Conservation (phyloP, 53 echinoderm and acorn worm genomes). For the Holothuria scabra region DNA sequence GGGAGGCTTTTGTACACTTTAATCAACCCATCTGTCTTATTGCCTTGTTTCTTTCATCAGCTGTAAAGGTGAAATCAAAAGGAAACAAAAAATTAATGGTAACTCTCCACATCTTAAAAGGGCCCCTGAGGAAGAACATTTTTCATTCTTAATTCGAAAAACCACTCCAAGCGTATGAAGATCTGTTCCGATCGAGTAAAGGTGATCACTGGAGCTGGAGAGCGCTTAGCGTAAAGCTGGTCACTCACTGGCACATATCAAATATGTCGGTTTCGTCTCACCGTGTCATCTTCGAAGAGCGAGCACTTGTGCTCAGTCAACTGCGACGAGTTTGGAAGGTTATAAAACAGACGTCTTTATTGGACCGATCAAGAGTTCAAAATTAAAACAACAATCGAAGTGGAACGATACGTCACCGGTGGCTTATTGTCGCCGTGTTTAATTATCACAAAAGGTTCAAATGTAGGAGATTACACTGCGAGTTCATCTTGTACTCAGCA, state of each 20-base stretch:
- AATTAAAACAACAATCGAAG: conserved; percentile 24
- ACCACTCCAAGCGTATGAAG: background rate
- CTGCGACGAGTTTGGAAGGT: background rate
- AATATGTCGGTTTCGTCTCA: background rate
- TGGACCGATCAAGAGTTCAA: conserved; percentile 14
- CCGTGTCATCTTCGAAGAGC: background rate
- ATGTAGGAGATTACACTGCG: background rate
- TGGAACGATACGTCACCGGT: conserved; percentile 34
- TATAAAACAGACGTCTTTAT: conserved; percentile 16
- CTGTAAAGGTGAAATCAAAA: background rate
- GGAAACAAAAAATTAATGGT: background rate
- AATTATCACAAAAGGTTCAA: background rate
- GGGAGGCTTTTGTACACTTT: no score
- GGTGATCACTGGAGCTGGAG: conserved; percentile 12
- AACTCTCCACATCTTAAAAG: background rate
- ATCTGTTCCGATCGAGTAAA: conserved; percentile 29
- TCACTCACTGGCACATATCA: background rate
- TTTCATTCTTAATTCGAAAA: background rate
- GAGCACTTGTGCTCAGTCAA: background rate
- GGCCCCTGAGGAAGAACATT: background rate
- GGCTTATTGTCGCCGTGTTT: background rate
- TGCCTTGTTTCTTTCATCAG: no score
- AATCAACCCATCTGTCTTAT: no score
- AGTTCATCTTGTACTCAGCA: background rate
- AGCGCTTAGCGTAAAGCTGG: background rate